Percentiles rank a stretch among this genome's conserved stretches.
phyloP scores from a whole-genome alignment of 2,113 vertebrate genomes.

The Solea solea region DNA sequence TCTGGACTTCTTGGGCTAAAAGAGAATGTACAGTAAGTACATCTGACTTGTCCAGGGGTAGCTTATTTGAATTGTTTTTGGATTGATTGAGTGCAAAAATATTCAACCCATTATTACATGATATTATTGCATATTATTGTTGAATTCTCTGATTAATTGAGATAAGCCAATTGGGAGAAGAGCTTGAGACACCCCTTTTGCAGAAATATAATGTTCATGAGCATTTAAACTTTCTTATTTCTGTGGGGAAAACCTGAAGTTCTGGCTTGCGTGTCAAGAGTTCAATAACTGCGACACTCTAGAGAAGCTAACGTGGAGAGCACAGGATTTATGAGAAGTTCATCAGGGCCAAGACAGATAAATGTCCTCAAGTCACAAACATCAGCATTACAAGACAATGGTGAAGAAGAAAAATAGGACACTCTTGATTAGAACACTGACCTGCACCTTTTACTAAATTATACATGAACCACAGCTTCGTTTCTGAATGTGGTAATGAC shows the following conservation, averaged over 20 bases:
- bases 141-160: constrained; percentile 67
- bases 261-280: constrained; percentile 73
- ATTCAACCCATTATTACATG: constrained; percentile 25
- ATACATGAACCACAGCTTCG: constrained; percentile 2
- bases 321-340: constrained; percentile 72
- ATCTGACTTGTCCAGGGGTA: neutral
- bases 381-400: neutral
- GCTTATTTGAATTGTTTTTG: neutral
- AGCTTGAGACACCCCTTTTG: constrained; percentile 86
- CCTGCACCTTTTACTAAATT: neutral
- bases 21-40: constrained; percentile 44
- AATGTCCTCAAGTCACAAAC: neutral
- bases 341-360: constrained; percentile 48
- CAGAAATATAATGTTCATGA: constrained; percentile 84
- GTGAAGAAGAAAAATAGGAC: neutral
- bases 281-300: constrained; percentile 47
- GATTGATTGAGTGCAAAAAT: constrained; percentile 25
- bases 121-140: neutral
- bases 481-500: neutral
- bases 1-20: constrained; percentile 17
- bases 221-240: constrained; percentile 67
- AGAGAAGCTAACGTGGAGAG: constrained; percentile 41
- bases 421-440: neutral
- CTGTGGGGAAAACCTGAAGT: constrained; percentile 77
- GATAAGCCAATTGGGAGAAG: constrained; percentile 80